These are phyloP conservation scores for Metallyticus violacea DNA, from an alignment of 2,888 invertebrate species.

Conservation along the genomic window DNA sequence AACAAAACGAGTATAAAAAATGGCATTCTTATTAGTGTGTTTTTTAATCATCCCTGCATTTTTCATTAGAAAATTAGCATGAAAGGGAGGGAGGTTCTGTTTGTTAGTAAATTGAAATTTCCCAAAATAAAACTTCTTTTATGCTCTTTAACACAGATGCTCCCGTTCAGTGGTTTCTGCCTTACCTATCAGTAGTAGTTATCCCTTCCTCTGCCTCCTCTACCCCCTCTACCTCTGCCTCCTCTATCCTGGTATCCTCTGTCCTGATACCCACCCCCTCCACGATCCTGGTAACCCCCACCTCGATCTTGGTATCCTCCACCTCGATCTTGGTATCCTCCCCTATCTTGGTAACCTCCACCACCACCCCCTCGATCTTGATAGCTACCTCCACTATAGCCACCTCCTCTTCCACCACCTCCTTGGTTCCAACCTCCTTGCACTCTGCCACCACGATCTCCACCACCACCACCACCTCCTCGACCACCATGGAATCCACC, in stretches of 20 bases:
- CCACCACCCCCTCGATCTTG: constrained; percentile 30
- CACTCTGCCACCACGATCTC: constrained; percentile 36
- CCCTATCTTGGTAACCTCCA: constrained; percentile 18
- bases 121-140: too few species aligned
- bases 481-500: constrained; percentile 41
- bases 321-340: constrained; percentile 15
- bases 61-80: too few species aligned
- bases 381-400: constrained; percentile 34
- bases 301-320: constrained; percentile 28
- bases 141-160: too few species aligned
- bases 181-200: too few species aligned
- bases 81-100: too few species aligned
- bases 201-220: constrained; percentile 33
- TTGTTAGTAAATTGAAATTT: too few species aligned
- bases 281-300: constrained; percentile 45
- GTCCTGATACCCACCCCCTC: constrained; percentile 40
- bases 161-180: too few species aligned
- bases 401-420: constrained; percentile 43
- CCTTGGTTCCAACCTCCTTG: constrained; percentile 38
- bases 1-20: too few species aligned
- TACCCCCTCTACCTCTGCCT: constrained; percentile 34
- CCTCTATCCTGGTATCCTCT: constrained; percentile 22
- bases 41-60: too few species aligned
- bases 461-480: constrained; percentile 37
- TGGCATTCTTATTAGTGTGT: too few species aligned